Percentiles rank a stretch among this genome's conserved stretches.
Evolutionary conservation across 1,140 invertebrate genomes (phyloP).

Genomic region (Hetaerina americana): DNA sequence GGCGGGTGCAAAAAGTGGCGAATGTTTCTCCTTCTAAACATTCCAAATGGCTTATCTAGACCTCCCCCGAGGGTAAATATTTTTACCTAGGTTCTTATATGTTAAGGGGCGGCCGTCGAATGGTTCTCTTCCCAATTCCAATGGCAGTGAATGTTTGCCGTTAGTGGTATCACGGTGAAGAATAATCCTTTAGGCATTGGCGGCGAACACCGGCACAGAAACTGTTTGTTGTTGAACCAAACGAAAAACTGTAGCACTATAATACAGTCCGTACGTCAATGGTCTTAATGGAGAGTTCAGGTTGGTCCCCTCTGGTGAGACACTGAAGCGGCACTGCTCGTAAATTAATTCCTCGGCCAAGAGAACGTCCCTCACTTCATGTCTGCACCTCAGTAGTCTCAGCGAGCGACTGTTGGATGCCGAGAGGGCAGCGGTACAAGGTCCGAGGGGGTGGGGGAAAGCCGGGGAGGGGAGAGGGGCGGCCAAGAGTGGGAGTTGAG

Average conservation of each 20-base stretch:
- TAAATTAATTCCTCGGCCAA: neutral
- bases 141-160: too few species aligned
- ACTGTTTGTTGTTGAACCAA: too few species aligned
- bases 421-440: neutral
- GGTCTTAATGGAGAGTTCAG: neutral
- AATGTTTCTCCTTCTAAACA: neutral
- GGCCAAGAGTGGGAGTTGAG: neutral
- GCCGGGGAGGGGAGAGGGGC: neutral
- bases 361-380: neutral
- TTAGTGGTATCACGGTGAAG: too few species aligned
- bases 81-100: too few species aligned
- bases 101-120: too few species aligned
- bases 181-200: too few species aligned
- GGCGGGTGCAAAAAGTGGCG: neutral
- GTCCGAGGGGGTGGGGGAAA: neutral
- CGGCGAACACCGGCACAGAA: too few species aligned
- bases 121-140: too few species aligned
- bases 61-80: too few species aligned
- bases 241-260: too few species aligned
- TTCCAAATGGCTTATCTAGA: neutral
- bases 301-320: neutral
- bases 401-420: neutral
- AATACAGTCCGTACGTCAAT: neutral
- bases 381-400: neutral
- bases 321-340: too few species aligned